Evolutionary conservation across 1,140 invertebrate species (phyloP), one percentile per base, ranked within the genome.

Genomic region (Elymnias hypermnestra): DNA sequence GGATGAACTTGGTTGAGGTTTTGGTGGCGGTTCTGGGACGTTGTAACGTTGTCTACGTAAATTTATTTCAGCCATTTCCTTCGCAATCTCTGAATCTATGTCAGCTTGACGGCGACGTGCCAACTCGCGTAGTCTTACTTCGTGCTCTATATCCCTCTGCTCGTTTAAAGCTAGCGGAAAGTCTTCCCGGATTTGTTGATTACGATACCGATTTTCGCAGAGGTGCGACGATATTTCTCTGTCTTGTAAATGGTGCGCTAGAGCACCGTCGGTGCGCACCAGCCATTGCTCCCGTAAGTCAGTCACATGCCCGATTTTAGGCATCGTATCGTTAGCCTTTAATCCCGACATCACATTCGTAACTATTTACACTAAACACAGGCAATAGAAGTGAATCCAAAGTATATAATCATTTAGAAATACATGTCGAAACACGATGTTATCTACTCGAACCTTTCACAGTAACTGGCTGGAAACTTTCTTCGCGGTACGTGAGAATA

Each of bases 191-290:
- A 97, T 94, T 41, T 94, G 91, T 6, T 94, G 94, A 87, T 97
- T 97, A 23, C 96, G 89, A 43, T 90, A 91, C 57, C 94, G 92
- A 83, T 98, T 98, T 37, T 93, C 91, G 39, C 91, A 92, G 66
- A 96, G 94, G 22, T 82, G 87, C 93, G 95, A 78, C 91, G 91
- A 67, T 90, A 91, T 96, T 89, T 98, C 96, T 86, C 97, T 90
- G 71, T 94, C 93, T 81, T 98, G 97, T 7, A 98, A 87, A 44
- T 92, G 90, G 79, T 97, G 93, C 3, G 96, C 96, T 54, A 97
- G 82, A 5, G 94, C 95, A 31, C 94, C 93, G 84, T 98, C 97
- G 81, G 97, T 94, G 61, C 95, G 92, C 26, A 98, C 94, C 51
- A 96, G 88, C 95, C 96, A 98, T 86, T 97, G 76, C 49, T 85